These are phyloP conservation scores for Drosophila vallismaia DNA, from an alignment of 2,888 invertebrate species.

Conservation along the genomic window DNA sequence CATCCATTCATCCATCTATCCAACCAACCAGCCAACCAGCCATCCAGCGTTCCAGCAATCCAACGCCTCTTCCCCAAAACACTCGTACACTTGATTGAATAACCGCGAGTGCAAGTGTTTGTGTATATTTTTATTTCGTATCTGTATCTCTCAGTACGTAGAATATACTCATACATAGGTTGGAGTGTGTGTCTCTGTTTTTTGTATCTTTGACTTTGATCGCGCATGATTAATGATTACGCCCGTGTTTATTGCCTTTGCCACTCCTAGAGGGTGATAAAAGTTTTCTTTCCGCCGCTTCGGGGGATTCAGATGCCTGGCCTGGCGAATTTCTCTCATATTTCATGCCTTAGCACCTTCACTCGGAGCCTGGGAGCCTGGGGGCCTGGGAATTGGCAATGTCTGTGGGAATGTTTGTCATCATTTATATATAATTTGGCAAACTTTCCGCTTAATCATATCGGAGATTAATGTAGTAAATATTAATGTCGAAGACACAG, in stretches of 20 bases:
- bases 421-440: constrained; percentile 25
- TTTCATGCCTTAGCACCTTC: constrained; percentile 50
- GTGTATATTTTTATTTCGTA: constrained; percentile 17
- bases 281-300: constrained; percentile 37
- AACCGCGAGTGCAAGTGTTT: constrained; percentile 32
- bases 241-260: constrained; percentile 71
- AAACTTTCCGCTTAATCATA: constrained; percentile 16
- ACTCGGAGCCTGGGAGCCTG: background rate
- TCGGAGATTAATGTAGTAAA: constrained; percentile 4
- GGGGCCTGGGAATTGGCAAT: background rate
- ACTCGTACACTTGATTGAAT: constrained; percentile 46
- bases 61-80: constrained; percentile 62
- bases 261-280: constrained; percentile 26
- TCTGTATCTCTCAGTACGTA: constrained; percentile 23
- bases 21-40: background rate
- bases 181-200: constrained; percentile 27
- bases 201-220: constrained; percentile 77
- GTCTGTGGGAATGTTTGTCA: constrained; percentile 26
- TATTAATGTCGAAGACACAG: background rate
- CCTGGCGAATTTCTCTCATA: constrained; percentile 50
- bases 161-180: no score
- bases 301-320: constrained; percentile 46
- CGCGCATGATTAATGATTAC: constrained; percentile 76
- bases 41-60: constrained; percentile 8
- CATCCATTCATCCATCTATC: constrained; percentile 16